Evolutionary conservation across 2,888 invertebrate genomes (phyloP), one percentile per base, ranked within the genome.

Genomic region (Cynaeus angustus): DNA sequence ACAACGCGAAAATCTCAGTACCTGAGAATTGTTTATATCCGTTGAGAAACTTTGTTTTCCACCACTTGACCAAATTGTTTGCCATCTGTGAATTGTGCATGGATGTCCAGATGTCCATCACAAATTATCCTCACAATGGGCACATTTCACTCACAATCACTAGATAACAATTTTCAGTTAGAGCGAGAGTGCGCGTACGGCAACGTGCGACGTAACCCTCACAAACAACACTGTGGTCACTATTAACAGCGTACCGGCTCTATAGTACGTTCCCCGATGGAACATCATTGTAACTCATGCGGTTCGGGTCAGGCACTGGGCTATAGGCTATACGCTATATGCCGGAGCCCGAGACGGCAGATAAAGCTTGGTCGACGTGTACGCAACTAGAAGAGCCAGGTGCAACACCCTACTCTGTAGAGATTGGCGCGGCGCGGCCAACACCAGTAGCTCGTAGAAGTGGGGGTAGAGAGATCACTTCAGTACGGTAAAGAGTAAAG

Each of bases 61-160:
- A 91, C 91, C 91, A 91, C 88, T 90, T 90, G 86, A 91, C 90
- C 85, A 91, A 88, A 88, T 91, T 91, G 87, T 90, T 90, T 86
- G 91, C 91, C 91, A 91, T 91, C 88, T 88, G 89, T 88, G 86
- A 58, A 50, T 68, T 66, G 71, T 73, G 67, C 66, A 73, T 55
- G 52, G 65, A 68, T 53, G 66, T 68, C 74, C 72, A 70, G 66
- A 66, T 70, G 70, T 70, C 70, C 70, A 70, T 70, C 58, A 70
- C 66, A 52, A 64, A 59, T 21, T 46, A 59, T 59, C 62, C 62
- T 30, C 26, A 66, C 48, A 50, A 26, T 37, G 52, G 43, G 52
- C 28, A 59, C 59, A 62, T 48, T 50, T 48, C 62, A 62, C 62
- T 50, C 37, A 61, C 16, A 43, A 50, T 59, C 26, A 50, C 21